Conservation (phyloP, 2,888 invertebrate genomes). For the Isotomurus palustris region DNA sequence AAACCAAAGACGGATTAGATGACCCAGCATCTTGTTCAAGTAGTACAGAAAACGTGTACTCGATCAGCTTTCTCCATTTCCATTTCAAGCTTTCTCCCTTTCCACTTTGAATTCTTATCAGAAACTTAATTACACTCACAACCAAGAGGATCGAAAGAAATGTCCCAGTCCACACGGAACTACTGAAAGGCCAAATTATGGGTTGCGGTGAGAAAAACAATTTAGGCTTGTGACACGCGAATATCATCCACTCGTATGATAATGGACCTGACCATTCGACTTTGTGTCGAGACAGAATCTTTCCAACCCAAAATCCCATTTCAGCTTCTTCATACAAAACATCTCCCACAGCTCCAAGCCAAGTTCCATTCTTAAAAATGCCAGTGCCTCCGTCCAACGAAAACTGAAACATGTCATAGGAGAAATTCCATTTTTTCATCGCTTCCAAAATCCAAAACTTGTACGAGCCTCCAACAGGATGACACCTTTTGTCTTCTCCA, state of each 20-base stretch:
- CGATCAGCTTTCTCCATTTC: background rate
- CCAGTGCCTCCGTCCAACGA: conserved; percentile 16
- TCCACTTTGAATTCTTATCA: background rate
- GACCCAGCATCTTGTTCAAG: conserved; percentile 17
- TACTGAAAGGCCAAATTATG: conserved; percentile 21
- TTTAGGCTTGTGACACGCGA: conserved; percentile 7
- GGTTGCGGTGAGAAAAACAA: conserved; percentile 13
- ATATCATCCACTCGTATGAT: conserved; percentile 21
- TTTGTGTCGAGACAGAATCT: background rate
- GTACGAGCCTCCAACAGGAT: conserved; percentile 18
- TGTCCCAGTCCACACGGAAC: conserved; percentile 8
- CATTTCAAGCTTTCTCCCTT: background rate
- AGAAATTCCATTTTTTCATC: conserved; percentile 19
- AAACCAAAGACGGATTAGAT: background rate
- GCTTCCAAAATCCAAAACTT: conserved; percentile 14
- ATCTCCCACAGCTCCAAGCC: conserved; percentile 5
- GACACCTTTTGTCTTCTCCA: background rate
- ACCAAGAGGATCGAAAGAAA: conserved; percentile 7
- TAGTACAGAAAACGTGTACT: conserved; percentile 8
- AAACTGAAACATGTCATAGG: conserved; percentile 19
- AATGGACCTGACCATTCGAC: conserved; percentile 1
- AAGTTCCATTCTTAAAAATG: conserved; percentile 18
- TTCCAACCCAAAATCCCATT: background rate
- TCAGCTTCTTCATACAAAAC: background rate
- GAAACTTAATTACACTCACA: conserved; percentile 4